phyloP scores from a whole-genome alignment of 2,888 invertebrate genomes.

The Periphyllus acericola region DNA sequence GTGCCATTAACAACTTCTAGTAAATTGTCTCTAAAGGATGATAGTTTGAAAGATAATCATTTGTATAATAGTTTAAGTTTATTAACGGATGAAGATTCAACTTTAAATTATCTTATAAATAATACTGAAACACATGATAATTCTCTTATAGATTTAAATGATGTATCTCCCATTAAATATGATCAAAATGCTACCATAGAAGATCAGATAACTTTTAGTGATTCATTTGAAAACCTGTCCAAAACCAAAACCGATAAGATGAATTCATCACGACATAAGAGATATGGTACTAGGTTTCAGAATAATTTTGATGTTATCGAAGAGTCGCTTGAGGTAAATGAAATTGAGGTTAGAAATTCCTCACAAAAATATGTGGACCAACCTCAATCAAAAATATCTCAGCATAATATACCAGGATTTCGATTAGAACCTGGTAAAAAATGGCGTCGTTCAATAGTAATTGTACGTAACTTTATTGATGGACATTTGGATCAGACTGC shows the following conservation, averaged over 20 bases:
- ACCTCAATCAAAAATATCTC: not conserved
- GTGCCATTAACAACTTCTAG: not conserved
- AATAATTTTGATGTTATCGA: not conserved
- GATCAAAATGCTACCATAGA: not conserved
- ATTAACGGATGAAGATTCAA: not conserved
- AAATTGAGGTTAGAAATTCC: not conserved
- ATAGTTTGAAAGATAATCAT: not conserved
- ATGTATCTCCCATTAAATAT: not conserved
- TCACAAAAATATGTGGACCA: not conserved
- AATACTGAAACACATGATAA: not conserved
- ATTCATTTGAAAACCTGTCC: not conserved
- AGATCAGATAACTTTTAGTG: not conserved
- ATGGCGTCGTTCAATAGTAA: constrained; percentile 45
- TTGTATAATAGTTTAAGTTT: not conserved
- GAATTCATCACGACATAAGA: constrained; percentile 8
- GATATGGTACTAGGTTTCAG: constrained; percentile 33
- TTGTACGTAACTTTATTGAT: constrained; percentile 29
- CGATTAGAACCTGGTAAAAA: constrained; percentile 52
- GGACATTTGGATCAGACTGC: constrained; percentile 26
- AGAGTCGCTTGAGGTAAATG: not conserved
- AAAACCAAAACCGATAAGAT: not conserved
- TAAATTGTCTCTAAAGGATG: not conserved
- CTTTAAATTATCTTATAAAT: not conserved
- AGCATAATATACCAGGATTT: constrained; percentile 14
- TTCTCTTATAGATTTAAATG: not conserved